Conservation (phyloP, 2,113 vertebrate genomes). For the Azemiops feae region DNA sequence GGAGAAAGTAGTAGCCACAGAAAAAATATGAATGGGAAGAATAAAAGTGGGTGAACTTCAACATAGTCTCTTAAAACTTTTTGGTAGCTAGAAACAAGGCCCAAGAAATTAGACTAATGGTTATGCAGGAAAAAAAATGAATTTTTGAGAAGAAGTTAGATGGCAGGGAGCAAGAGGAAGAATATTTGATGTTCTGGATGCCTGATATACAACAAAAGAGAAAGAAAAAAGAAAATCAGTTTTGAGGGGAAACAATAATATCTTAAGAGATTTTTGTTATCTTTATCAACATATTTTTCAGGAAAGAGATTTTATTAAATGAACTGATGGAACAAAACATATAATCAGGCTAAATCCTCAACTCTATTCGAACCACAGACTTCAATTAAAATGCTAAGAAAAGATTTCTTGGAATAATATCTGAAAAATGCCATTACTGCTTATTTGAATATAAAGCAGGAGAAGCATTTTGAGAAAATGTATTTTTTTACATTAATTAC, state of each 20-base stretch:
- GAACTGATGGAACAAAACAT: background rate
- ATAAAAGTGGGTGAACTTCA: background rate
- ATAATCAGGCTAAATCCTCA: background rate
- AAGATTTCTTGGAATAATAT: background rate
- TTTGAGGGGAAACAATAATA: background rate
- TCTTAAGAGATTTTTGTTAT: background rate
- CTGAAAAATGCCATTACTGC: background rate
- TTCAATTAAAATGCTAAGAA: background rate
- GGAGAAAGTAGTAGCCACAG: background rate
- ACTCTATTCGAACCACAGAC: background rate
- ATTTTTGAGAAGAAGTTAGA: background rate
- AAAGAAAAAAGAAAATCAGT: background rate
- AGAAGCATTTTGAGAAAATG: background rate
- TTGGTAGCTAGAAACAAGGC: background rate
- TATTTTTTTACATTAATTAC: background rate
- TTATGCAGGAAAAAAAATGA: background rate
- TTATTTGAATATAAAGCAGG: background rate
- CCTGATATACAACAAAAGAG: background rate
- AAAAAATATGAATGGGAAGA: background rate
- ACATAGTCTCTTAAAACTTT: background rate
- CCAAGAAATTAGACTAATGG: background rate
- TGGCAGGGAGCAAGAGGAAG: background rate
- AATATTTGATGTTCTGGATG: background rate
- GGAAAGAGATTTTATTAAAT: background rate
- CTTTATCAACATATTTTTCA: background rate